Evolutionary conservation across 1,140 invertebrate species (phyloP), one percentile per base, ranked within the genome.

Genomic region (Dreissena polymorpha): DNA sequence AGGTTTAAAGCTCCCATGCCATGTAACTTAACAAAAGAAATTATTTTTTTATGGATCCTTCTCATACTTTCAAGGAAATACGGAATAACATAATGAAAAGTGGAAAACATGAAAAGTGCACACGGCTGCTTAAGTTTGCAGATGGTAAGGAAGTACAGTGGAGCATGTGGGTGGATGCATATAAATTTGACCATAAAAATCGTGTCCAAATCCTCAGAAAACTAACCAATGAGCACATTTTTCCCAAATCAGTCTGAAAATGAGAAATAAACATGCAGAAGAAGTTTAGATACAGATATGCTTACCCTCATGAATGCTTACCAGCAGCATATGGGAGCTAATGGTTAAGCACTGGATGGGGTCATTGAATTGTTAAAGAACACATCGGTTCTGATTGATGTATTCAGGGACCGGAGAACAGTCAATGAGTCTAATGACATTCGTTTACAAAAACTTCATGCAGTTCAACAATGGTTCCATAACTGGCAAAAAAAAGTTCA

Each of bases 181-280:
- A n/a, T n/a, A n/a, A n/a, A n/a, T n/a, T n/a, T n/a, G n/a, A n/a
- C n/a, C n/a, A n/a, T 67, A 69, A 29, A 6, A 78, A 78, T 78
- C 75, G 63, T 10, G 68, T 78, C 68, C 75, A 78, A 68, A 69
- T 78, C 68, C 75, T 67, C 29, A 78, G 25, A 78, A 69, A 18
- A 51, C 64, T 78, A 10, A 67, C 64, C 14, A 68, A 78, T 78
- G 75, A 78, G 55, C 64, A 78, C 49, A 69, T n/a, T 78, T 1
- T 69, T 78, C 57, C 76, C 76, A 27, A 78, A 69, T n/a, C 76
- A 78, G 27, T 78, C 67, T 6, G 76, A 78, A 78, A 57, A 69
- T 78, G 76, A 78, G 76, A 50, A 78, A 78, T 50, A 69, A 78
- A 70, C 51, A 69, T 69, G 76, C 76, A 55, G 76, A 78, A n/a